Conservation (phyloP, 2,113 vertebrate species). For the Paedocypris sp. region DNA sequence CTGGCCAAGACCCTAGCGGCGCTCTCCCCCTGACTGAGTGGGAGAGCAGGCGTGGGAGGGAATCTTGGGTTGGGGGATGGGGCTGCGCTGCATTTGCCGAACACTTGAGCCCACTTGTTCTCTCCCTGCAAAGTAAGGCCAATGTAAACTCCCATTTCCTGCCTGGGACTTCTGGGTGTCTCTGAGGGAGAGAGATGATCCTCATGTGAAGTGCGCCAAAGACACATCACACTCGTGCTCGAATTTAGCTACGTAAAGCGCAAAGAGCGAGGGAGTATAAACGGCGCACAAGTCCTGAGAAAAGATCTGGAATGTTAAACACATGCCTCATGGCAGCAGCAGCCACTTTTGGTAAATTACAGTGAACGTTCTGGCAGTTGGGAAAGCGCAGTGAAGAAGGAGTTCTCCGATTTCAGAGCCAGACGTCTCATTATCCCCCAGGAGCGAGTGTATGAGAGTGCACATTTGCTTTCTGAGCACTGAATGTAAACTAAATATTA, state of each 20-base stretch:
- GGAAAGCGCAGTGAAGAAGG: constrained; percentile 58
- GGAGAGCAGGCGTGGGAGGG: constrained; percentile 45
- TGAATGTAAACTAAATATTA: constrained; percentile 32
- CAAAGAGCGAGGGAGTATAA: constrained; percentile 39
- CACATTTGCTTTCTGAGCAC: constrained; percentile 50
- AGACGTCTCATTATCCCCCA: constrained; percentile 48
- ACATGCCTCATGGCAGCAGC: constrained; percentile 67
- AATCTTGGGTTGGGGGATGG: constrained; percentile 48
- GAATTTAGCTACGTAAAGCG: constrained; percentile 22
- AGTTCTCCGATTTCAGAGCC: constrained; percentile 60
- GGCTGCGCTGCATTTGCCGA: constrained; percentile 28
- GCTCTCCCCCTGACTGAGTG: constrained; percentile 18
- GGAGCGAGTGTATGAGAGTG: constrained; percentile 43
- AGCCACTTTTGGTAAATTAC: constrained; percentile 72
- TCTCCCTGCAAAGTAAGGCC: constrained; percentile 53
- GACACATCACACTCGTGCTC: constrained; percentile 37
- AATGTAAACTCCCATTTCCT: constrained; percentile 67
- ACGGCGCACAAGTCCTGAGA: constrained; percentile 12
- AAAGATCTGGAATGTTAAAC: constrained; percentile 62
- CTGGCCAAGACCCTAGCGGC: constrained; percentile 17
- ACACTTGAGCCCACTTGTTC: constrained; percentile 44
- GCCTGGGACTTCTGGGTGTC: constrained; percentile 48
- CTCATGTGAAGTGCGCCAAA: constrained; percentile 53
- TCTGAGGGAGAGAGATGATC: constrained; percentile 57
- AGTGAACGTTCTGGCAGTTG: constrained; percentile 64